phyloP scores from a whole-genome alignment of 2,888 invertebrate species.

The Catocala fraxini region DNA sequence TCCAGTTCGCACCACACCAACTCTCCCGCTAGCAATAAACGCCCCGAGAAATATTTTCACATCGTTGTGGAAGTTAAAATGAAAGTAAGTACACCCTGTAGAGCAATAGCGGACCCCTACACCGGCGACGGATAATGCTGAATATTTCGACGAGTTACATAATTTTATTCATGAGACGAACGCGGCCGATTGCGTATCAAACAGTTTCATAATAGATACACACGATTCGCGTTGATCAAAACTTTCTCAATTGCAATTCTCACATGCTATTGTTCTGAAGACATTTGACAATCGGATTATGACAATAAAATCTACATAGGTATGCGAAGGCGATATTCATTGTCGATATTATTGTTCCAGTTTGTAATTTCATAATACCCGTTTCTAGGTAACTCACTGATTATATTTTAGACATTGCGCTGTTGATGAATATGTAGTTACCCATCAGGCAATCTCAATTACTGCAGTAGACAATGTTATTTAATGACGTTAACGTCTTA shows the following conservation, averaged over 20 bases:
- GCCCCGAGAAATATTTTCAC: slow-evolving; percentile 85
- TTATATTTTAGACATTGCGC: slow-evolving; percentile 11
- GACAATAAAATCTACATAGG: slow-evolving; percentile 11
- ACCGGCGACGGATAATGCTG: slow-evolving; percentile 75
- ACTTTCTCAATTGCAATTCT: slow-evolving; percentile 30
- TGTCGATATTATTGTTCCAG: slow-evolving; percentile 24
- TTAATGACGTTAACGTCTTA: slow-evolving; percentile 13
- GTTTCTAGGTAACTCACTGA: slow-evolving; percentile 9
- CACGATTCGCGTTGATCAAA: slow-evolving; percentile 42
- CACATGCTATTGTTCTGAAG: slow-evolving; percentile 22
- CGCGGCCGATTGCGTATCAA: slow-evolving; percentile 67
- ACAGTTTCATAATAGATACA: slow-evolving; percentile 63
- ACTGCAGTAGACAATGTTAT: background rate
- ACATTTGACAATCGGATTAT: slow-evolving; percentile 16
- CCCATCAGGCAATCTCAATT: background rate
- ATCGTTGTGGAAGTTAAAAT: slow-evolving; percentile 86
- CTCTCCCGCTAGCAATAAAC: slow-evolving; percentile 82
- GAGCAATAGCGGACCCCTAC: slow-evolving; percentile 74
- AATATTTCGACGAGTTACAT: slow-evolving; percentile 77
- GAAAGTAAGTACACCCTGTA: slow-evolving; percentile 83
- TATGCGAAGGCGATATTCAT: slow-evolving; percentile 7
- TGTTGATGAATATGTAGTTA: slow-evolving; percentile 10
- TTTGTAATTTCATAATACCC: slow-evolving; percentile 13
- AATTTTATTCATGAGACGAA: slow-evolving; percentile 82
- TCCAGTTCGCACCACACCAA: slow-evolving; percentile 64